Percentiles rank a stretch among this genome's conserved stretches.
Evolutionary conservation across 1,140 invertebrate genomes (phyloP).

Genomic region (Caerostris darwini): DNA sequence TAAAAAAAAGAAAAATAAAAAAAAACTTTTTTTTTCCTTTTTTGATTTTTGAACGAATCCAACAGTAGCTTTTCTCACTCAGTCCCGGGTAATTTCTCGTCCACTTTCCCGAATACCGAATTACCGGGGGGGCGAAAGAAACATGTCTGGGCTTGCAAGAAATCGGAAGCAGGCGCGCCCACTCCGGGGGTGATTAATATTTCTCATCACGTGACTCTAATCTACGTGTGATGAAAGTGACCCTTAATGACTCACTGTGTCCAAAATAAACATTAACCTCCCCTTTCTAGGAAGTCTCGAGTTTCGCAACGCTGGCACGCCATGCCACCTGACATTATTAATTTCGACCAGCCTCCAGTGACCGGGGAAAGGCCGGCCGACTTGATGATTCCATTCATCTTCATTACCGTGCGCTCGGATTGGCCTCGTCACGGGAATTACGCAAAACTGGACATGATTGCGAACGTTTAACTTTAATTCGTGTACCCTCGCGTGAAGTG

Average conservation of each 20-base stretch:
- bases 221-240: slow-evolving; percentile 77
- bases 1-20: too few species aligned
- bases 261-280: slow-evolving; percentile 74
- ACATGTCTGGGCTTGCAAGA: background rate
- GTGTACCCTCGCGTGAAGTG: slow-evolving; percentile 38
- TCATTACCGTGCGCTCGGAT: slow-evolving; percentile 56
- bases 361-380: background rate
- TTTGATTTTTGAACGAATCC: too few species aligned
- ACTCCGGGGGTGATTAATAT: slow-evolving; percentile 35
- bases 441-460: slow-evolving; percentile 74
- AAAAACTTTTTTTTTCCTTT: too few species aligned
- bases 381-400: slow-evolving; percentile 61
- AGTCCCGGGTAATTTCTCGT: background rate
- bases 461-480: slow-evolving; percentile 50
- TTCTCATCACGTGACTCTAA: slow-evolving; percentile 63
- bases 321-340: slow-evolving; percentile 66
- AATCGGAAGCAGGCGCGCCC: slow-evolving; percentile 48
- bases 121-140: background rate
- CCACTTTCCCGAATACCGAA: background rate
- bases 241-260: slow-evolving; percentile 74
- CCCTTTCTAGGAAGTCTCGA: slow-evolving; percentile 65
- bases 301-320: slow-evolving; percentile 47
- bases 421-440: slow-evolving; percentile 65
- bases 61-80: background rate
- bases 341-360: slow-evolving; percentile 32